A percentile compares a stretch with the other conserved stretches of the same genome.
These are phyloP conservation scores for Bilobella aurantiaca DNA, from an alignment of 1,140 invertebrate genomes.

Conservation along the genomic window DNA sequence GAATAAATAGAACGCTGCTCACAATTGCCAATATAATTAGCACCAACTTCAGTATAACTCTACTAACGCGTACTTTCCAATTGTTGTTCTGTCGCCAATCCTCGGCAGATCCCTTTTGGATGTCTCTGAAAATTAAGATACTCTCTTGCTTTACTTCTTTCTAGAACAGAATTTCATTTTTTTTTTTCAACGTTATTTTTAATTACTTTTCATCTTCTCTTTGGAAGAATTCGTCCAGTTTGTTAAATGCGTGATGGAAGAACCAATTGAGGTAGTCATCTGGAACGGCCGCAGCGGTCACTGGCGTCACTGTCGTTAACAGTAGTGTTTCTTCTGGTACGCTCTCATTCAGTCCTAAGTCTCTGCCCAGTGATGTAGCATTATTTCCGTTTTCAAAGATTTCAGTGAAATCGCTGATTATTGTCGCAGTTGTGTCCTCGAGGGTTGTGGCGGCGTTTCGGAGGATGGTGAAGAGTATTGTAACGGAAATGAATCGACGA, in stretches of 20 bases:
- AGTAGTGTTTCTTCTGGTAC: no score
- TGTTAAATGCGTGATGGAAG: conserved; percentile 1
- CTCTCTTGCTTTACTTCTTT: not conserved
- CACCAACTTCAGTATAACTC: conserved; percentile 6
- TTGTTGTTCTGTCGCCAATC: not conserved
- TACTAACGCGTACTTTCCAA: conserved; percentile 1
- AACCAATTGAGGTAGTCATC: conserved; percentile 6
- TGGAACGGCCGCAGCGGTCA: not conserved
- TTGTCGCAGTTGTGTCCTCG: no score
- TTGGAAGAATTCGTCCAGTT: conserved; percentile 2
- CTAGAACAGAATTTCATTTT: not conserved
- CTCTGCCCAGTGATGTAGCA: no score
- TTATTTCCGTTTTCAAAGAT: no score
- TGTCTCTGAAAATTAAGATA: no score
- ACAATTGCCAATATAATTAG: not conserved
- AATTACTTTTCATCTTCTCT: not conserved
- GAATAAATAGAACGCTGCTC: not conserved
- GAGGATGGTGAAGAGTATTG: no score
- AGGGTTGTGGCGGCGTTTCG: no score
- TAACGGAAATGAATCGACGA: no score
- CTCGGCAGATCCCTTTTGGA: no score
- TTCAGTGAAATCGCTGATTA: no score
- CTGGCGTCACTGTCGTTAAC: not conserved
- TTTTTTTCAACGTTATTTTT: no score
- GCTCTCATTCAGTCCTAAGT: no score